Conservation (phyloP, 2,113 vertebrate species). For the Bos indicus region DNA sequence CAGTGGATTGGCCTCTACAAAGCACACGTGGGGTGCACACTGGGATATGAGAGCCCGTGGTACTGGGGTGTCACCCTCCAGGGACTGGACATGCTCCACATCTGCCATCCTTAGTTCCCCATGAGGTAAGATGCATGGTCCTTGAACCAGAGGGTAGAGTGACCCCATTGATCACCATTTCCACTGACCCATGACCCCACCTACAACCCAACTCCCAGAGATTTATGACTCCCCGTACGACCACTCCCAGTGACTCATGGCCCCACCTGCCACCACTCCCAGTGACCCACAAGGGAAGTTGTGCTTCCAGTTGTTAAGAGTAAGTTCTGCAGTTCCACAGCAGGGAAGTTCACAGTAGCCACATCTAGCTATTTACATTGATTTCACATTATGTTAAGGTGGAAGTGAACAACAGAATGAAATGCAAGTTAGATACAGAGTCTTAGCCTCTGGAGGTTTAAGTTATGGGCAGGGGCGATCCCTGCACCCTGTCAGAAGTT, state of each 20-base stretch:
- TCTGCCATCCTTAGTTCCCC: background rate
- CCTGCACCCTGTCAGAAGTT: background rate
- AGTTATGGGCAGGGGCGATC: background rate
- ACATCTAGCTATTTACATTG: too few species aligned
- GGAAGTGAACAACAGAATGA: background rate
- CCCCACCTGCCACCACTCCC: too few species aligned
- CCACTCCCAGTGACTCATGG: too few species aligned
- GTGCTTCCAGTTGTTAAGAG: too few species aligned
- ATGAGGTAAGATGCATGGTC: background rate
- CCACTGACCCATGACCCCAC: background rate
- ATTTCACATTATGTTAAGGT: too few species aligned
- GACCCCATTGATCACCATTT: background rate
- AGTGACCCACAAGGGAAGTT: background rate
- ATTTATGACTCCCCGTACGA: too few species aligned
- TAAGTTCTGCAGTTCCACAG: too few species aligned
- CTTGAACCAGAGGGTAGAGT: background rate
- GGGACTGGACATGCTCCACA: accelerated
- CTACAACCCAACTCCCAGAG: background rate
- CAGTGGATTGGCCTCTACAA: too few species aligned
- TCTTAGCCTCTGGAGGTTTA: background rate
- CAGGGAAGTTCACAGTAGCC: too few species aligned
- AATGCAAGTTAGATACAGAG: background rate
- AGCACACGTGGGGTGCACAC: too few species aligned
- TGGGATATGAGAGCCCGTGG: background rate
- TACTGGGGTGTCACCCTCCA: background rate